Evolutionary conservation across 2,888 invertebrate species (phyloP), one percentile per base, ranked within the genome.

Genomic region (Polydrusus tereticollis): DNA sequence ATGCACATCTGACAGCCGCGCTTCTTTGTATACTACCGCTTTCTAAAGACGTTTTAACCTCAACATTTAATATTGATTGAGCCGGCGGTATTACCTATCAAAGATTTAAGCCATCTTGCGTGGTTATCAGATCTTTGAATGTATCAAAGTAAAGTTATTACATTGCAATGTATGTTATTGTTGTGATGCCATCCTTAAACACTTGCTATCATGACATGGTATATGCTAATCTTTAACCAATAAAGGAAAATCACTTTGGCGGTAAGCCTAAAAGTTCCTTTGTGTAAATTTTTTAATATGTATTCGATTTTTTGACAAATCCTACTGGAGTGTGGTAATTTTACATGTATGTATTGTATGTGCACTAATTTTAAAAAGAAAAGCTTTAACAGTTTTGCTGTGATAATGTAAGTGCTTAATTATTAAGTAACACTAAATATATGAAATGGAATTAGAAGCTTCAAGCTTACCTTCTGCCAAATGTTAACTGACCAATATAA

Each of bases 21-120:
- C 65, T 73, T 75, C 72, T 74, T 67, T 62, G 68, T 65, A 63
- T 64, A 75, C 29, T 65, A 71, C 75, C 75, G 66, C 66, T 83
- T 84, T 84, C 83, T 83, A 84, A 82, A 83, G 83, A 82, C 82
- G 83, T 84, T 84, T 84, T 83, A 83, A 81, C 80, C 75, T 77
- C 74, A 76, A 77, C 76, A 76, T 77, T 78, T 76, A 73, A 73
- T 75, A 76, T 69, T 73, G 77, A 78, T 78, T 75, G 77, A 75
- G 55, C 73, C 73, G 69, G 65, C 59, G 74, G 76, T 73, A 71
- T 69, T 33, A 58, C 47, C 69, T 72, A 74, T 77, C 69, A 77
- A 77, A 78, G 77, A 78, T 78, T 55, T 77, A 75, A 78, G 75
- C 72, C 73, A 71, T 73, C 73, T 73, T 72, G 75, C 75, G 74